phyloP scores from a whole-genome alignment of 64 coral and sea anemone genomes.

The Stichodactyla helianthus region DNA sequence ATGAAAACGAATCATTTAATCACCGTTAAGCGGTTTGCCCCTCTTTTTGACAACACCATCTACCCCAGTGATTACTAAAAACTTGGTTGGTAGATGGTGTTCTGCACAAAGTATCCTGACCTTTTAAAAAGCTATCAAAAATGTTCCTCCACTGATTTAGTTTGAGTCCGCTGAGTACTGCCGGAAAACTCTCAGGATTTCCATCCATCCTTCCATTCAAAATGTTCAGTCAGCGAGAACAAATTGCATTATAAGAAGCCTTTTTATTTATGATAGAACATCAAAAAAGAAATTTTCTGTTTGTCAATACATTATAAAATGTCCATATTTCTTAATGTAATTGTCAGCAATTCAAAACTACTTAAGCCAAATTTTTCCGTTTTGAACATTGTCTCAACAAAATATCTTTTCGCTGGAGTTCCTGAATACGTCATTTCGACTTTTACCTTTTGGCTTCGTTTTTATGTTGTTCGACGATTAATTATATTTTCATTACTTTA shows the following conservation, averaged over 20 bases:
- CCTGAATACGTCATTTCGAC: neutral
- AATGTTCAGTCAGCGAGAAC: neutral
- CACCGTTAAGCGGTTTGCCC: neutral
- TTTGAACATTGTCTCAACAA: neutral
- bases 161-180: neutral
- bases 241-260: neutral
- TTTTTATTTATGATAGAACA: neutral
- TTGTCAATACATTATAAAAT: conserved; percentile 27
- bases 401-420: neutral
- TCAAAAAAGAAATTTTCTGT: neutral
- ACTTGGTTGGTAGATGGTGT: neutral
- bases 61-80: neutral
- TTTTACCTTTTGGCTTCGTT: neutral
- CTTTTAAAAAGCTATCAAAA: neutral
- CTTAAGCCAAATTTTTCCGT: neutral
- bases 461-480: neutral
- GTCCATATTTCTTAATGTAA: neutral
- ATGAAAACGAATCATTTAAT: no score
- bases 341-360: neutral
- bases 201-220: neutral
- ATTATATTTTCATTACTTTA: neutral
- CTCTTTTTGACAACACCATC: neutral
- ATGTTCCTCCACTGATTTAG: neutral
- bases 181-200: neutral
- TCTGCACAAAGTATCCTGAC: neutral